Percentiles rank a stretch among this genome's conserved stretches.
Conservation (phyloP, 2,888 invertebrate species). For the Hydriomena furcata region DNA sequence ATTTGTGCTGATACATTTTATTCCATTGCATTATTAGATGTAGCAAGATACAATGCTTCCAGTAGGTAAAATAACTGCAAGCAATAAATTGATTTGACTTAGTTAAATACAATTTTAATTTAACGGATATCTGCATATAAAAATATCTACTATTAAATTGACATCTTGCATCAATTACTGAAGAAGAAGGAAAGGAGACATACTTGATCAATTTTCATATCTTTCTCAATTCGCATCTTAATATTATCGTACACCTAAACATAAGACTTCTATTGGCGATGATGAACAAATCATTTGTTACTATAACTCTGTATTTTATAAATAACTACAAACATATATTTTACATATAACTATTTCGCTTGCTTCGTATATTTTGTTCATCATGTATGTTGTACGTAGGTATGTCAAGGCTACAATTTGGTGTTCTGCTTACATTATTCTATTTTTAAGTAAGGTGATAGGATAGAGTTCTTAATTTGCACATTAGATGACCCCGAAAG, state of each 20-base stretch:
- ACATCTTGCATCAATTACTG: conserved; percentile 25
- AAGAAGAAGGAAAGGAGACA: conserved; percentile 20
- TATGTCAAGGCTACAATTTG: conserved; percentile 72
- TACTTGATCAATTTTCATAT: conserved; percentile 21
- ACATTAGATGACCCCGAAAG: conserved; percentile 68
- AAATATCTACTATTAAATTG: conserved; percentile 29
- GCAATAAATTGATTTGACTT: background rate
- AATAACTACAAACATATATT: conserved; percentile 34
- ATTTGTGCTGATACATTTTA: background rate
- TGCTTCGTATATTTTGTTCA: conserved; percentile 30
- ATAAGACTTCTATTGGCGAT: conserved; percentile 38
- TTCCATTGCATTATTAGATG: background rate
- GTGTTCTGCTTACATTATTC: conserved; percentile 74
- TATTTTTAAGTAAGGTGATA: conserved; percentile 55
- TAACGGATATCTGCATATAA: conserved; percentile 24
- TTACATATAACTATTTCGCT: conserved; percentile 25
- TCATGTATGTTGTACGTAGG: conserved; percentile 35
- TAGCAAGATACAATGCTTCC: background rate
- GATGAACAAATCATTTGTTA: conserved; percentile 28
- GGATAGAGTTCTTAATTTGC: conserved; percentile 48
- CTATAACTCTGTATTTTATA: conserved; percentile 33
- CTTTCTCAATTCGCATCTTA: conserved; percentile 28
- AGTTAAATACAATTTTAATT: conserved; percentile 2
- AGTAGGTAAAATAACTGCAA: background rate
- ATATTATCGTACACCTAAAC: conserved; percentile 32